phyloP scores from a whole-genome alignment of 2,888 invertebrate species.

The Tinea pellionella region DNA sequence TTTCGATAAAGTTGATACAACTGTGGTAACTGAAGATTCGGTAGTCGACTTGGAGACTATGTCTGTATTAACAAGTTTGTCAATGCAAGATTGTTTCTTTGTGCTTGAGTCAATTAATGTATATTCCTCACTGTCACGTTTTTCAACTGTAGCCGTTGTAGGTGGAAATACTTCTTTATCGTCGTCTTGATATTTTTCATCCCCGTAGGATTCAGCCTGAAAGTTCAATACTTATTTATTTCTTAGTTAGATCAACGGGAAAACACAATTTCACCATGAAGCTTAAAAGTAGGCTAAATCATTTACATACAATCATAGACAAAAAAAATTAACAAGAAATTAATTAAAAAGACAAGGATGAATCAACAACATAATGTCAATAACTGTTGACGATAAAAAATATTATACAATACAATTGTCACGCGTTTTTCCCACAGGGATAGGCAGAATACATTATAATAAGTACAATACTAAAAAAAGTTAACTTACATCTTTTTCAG shows the following conservation, averaged over 20 bases:
- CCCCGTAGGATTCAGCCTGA: slow-evolving; percentile 49
- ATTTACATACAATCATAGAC: too few relatives aligned
- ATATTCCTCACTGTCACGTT: neutral
- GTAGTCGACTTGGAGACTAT: slow-evolving; percentile 59
- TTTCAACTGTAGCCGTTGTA: neutral
- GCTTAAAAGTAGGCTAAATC: too few relatives aligned
- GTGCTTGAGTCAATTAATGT: neutral
- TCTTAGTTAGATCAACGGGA: too few relatives aligned
- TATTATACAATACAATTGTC: too few relatives aligned
- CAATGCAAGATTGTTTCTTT: neutral
- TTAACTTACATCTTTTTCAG: slow-evolving; percentile 56
- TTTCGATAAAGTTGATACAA: slow-evolving; percentile 55
- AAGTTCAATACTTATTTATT: slow-evolving; percentile 21
- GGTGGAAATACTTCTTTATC: neutral
- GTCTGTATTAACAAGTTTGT: slow-evolving; percentile 28
- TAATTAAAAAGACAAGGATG: too few relatives aligned
- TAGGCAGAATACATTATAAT: too few relatives aligned
- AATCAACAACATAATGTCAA: too few relatives aligned
- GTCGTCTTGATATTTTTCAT: slow-evolving; percentile 25
- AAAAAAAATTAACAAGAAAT: too few relatives aligned
- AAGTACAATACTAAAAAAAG: too few relatives aligned
- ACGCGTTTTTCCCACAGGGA: too few relatives aligned
- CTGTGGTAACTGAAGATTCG: slow-evolving; percentile 61
- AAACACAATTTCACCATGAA: too few relatives aligned
- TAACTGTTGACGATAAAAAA: too few relatives aligned